Percentiles rank a stretch among this genome's conserved stretches.
phyloP scores from a whole-genome alignment of 2,113 vertebrate genomes.

The Plestiodon gilberti region DNA sequence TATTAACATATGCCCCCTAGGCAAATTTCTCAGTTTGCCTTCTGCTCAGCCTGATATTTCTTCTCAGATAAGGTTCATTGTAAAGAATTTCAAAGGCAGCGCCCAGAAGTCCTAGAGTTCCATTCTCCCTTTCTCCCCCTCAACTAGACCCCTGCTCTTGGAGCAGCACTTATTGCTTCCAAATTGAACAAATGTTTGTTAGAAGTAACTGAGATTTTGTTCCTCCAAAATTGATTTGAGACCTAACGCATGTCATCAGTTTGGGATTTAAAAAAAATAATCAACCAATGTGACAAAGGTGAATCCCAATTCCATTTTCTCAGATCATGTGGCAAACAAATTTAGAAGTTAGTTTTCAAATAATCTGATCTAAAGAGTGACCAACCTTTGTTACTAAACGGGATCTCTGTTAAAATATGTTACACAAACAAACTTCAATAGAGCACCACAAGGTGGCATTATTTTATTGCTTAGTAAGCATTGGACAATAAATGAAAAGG shows the following conservation, averaged over 20 bases:
- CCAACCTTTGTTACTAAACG: neutral
- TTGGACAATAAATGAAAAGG: neutral
- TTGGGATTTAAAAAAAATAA: neutral
- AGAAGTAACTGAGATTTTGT: no score
- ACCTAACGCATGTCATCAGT: neutral
- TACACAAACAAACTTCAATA: neutral
- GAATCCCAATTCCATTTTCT: neutral
- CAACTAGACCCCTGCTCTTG: no score
- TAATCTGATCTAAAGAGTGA: neutral
- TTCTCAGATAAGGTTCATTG: no score
- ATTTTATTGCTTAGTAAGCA: conserved; percentile 14
- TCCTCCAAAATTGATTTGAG: no score
- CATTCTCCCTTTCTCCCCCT: no score
- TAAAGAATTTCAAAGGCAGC: no score
- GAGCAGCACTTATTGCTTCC: no score
- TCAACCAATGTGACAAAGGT: neutral
- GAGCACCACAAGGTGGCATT: conserved; percentile 61
- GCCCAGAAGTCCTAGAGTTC: no score
- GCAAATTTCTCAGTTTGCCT: no score
- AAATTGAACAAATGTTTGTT: no score
- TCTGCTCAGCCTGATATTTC: no score
- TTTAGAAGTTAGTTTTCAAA: neutral
- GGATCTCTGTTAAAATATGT: neutral
- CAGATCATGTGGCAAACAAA: neutral
- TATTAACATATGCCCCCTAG: no score